phyloP scores from a whole-genome alignment of 2,888 invertebrate genomes.

The Drosophila nigricruria region DNA sequence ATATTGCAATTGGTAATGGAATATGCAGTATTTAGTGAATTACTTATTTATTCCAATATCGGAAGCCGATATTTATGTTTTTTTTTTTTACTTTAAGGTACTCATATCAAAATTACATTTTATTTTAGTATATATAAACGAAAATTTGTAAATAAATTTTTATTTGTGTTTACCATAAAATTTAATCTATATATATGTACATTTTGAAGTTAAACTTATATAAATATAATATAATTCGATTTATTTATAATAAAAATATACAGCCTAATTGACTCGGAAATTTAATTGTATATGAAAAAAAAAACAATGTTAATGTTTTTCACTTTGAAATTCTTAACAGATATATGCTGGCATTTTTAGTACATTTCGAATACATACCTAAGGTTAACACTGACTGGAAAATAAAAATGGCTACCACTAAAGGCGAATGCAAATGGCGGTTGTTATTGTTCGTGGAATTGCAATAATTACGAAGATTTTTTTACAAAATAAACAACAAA shows the following conservation, averaged over 20 bases:
- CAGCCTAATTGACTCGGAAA: neutral
- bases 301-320: neutral
- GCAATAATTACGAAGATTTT: slow-evolving; percentile 82
- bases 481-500: slow-evolving; percentile 81
- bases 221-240: neutral
- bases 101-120: too few relatives aligned
- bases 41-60: neutral
- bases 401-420: slow-evolving; percentile 81
- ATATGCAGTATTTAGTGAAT: neutral
- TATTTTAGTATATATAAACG: neutral
- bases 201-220: neutral
- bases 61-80: neutral
- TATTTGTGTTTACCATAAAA: neutral
- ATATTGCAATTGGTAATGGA: neutral
- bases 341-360: slow-evolving; percentile 48
- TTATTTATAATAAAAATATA: neutral
- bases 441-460: slow-evolving; percentile 97
- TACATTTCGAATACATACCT: slow-evolving; percentile 17
- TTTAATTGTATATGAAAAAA: neutral
- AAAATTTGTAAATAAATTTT: too few relatives aligned
- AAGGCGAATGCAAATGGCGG: slow-evolving; percentile 97
- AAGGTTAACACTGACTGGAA: slow-evolving; percentile 74
- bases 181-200: neutral
- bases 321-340: slow-evolving; percentile 17
- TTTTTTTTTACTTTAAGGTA: too few relatives aligned